These are phyloP conservation scores for Saccopteryx leptura DNA, from an alignment of 2,113 vertebrate species.

Conservation along the genomic window DNA sequence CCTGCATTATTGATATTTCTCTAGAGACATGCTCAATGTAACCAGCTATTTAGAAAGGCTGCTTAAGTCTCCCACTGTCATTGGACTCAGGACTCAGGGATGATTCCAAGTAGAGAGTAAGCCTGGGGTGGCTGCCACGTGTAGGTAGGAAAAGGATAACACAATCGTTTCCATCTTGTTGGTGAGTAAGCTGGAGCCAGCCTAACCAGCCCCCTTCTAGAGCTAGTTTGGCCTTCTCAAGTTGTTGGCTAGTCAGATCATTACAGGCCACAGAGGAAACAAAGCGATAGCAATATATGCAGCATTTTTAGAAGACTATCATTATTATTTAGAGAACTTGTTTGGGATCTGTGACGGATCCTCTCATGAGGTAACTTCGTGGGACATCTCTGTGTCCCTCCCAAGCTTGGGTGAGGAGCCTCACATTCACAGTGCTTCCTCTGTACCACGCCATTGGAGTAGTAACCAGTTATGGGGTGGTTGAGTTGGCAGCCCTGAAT, in stretches of 20 bases:
- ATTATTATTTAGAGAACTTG: background rate
- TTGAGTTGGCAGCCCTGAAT: constrained; percentile 58
- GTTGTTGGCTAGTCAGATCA: background rate
- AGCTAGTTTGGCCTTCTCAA: background rate
- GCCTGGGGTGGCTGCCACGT: background rate
- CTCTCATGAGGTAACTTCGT: constrained; percentile 39
- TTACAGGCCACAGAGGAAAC: background rate
- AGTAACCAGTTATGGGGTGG: constrained; percentile 74
- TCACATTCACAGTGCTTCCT: constrained; percentile 33
- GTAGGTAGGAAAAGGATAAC: background rate
- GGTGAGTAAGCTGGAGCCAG: background rate
- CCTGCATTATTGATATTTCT: background rate
- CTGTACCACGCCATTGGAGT: constrained; percentile 47
- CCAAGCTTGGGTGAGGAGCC: background rate
- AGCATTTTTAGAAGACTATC: background rate
- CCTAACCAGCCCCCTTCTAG: background rate
- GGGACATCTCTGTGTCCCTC: constrained; percentile 30
- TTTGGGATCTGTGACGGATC: constrained; percentile 12
- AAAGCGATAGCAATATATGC: background rate
- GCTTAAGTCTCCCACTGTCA: background rate
- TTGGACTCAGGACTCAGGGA: background rate
- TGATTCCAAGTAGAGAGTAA: constrained; percentile 4
- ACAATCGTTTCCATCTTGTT: background rate
- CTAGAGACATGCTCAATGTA: background rate
- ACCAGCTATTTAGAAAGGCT: background rate